Base-by-base conservation (phyloP, 2,888 invertebrate species). In the Drosophila phalerata region DNA sequence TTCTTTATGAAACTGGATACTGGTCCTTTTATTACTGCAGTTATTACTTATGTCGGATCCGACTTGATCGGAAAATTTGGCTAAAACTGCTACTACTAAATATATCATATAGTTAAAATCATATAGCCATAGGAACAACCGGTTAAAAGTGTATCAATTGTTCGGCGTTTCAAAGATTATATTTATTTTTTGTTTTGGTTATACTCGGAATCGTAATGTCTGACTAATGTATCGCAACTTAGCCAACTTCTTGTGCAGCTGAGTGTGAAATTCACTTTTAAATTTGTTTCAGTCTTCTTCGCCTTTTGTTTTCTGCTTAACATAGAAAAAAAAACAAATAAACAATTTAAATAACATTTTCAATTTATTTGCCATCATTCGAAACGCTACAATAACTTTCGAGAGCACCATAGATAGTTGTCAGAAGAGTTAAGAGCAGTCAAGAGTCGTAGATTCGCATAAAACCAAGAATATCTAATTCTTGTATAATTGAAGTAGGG, bases 231-330 rank as follows among this genome's bases (percentile, higher is more conserved):
- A 40, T 68, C 56, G 56, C 80, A 72, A 76, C 42, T 45, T 72
- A 57, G 72, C 72, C 68, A 79, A 76, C 73, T 81, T 71, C 58
- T 74, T 77, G 79, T 66, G 65, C 80, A 80, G 70, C 79, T 73
- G 56, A 82, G 79, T 80, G 82, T 80, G 63, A 80, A 80, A 79
- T 79, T 81, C 68, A 78, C 71, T 74, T 78, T 79, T 75, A 60
- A 67, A 58, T 69, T 76, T 61, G 34, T 64, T 73, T 48, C 25
- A 40, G 19, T 66, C 60, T 63, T 57, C 48, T 42, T 53, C 53
- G 15, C 52, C 5, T n/a, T 19, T 40, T 42, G 25, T 9, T 58
- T 30, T 66, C 55, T 51, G 10, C 17, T 48, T 48, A 47, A 34
- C 32, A 52, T 57, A 51, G 22, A 28, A 62, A 58, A 58, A 30